Evolutionary conservation across 2,113 vertebrate genomes (phyloP).

Genomic region (Mugil cephalus): DNA sequence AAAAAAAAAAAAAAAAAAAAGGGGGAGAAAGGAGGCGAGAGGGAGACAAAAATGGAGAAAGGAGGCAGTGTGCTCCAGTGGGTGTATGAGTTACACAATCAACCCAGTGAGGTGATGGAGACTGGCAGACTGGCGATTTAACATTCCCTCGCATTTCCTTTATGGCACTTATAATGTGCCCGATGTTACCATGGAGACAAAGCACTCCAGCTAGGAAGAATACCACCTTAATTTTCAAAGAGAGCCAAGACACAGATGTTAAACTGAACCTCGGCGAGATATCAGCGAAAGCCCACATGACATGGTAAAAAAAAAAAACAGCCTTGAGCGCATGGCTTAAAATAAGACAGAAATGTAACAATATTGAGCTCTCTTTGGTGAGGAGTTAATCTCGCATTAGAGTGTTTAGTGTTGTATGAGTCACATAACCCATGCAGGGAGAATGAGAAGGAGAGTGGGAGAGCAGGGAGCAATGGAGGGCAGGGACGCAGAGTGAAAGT

Average conservation of each 20-base stretch:
- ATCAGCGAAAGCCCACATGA: slow-evolving; percentile 10
- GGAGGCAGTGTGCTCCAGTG: slow-evolving; percentile 18
- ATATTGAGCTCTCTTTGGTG: slow-evolving; percentile 7
- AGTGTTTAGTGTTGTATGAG: slow-evolving; percentile 42
- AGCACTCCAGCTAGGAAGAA: slow-evolving; percentile 52
- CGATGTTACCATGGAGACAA: slow-evolving; percentile 80
- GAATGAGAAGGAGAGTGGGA: slow-evolving; percentile 29
- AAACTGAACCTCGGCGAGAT: slow-evolving; percentile 16
- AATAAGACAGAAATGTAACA: slow-evolving; percentile 20
- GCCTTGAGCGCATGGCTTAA: not conserved
- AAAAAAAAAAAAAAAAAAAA: slow-evolving; percentile 1
- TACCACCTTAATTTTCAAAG: slow-evolving; percentile 50
- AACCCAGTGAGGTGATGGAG: slow-evolving; percentile 47
- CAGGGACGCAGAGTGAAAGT: slow-evolving; percentile 55
- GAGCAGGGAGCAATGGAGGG: slow-evolving; percentile 43
- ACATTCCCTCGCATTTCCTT: slow-evolving; percentile 63
- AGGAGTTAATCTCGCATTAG: slow-evolving; percentile 28
- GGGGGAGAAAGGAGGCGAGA: slow-evolving; percentile 7
- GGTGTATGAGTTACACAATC: slow-evolving; percentile 59
- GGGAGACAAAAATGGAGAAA: slow-evolving; percentile 6
- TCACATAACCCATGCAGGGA: slow-evolving; percentile 31
- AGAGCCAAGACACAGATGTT: slow-evolving; percentile 34
- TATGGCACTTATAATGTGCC: slow-evolving; percentile 65
- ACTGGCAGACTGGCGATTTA: slow-evolving; percentile 44
- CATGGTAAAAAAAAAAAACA: slow-evolving; percentile 1